Conservation (phyloP, 2,113 vertebrate genomes). For the Tupaia chinensis region DNA sequence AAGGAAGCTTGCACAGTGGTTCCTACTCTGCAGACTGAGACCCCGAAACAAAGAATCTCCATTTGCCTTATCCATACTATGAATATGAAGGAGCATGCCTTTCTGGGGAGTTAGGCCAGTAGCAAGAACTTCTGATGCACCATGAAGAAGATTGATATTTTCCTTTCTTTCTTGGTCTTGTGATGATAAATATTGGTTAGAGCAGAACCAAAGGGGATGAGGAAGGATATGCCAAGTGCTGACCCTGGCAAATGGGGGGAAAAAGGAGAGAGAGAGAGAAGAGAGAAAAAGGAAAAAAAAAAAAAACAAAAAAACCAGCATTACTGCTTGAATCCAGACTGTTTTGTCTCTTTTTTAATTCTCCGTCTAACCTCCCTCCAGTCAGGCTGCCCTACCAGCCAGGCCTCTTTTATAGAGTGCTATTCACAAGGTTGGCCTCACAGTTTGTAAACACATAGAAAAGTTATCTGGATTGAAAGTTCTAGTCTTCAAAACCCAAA, state of each 20-base stretch:
- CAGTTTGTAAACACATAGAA: constrained; percentile 79
- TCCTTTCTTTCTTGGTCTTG: background rate
- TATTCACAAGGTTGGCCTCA: constrained; percentile 68
- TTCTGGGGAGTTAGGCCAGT: background rate
- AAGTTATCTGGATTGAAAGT: constrained; percentile 51
- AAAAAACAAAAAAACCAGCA: constrained; percentile 40
- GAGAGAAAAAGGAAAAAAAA: background rate
- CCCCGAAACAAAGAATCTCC: background rate
- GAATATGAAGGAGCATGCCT: background rate
- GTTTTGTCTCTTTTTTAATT: constrained; percentile 65
- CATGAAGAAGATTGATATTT: background rate
- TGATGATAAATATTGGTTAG: background rate
- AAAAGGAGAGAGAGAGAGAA: background rate
- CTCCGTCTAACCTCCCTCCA: constrained; percentile 31
- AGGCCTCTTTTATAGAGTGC: constrained; percentile 77
- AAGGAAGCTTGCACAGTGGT: background rate
- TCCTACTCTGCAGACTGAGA: background rate
- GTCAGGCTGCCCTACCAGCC: constrained; percentile 56
- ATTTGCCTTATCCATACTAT: background rate
- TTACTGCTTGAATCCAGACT: constrained; percentile 22
- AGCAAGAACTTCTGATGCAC: background rate
- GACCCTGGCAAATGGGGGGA: background rate
- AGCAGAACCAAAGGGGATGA: background rate
- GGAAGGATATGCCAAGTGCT: background rate
- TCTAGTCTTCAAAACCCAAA: constrained; percentile 56